A percentile compares a stretch with the other conserved stretches of the same genome.
Evolutionary conservation across 2,113 vertebrate genomes (phyloP).

Genomic region (Suncus etruscus): DNA sequence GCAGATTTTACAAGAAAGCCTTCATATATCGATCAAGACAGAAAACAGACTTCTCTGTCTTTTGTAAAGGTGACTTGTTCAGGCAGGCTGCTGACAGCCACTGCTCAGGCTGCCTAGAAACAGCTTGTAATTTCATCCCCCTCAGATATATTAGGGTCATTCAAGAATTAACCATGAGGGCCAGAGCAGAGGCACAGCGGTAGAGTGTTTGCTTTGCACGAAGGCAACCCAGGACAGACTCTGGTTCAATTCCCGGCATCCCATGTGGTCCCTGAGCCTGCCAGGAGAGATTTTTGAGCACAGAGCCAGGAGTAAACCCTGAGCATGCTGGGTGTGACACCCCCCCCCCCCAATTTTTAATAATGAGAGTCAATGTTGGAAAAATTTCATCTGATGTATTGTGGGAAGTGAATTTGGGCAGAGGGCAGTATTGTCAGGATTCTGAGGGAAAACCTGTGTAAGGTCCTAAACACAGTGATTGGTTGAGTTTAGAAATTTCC

Average conservation of each 20-base stretch:
- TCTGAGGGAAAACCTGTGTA: background rate
- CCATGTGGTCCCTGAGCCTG: no score
- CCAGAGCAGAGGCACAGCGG: no score
- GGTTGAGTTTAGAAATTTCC: background rate
- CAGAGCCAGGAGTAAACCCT: no score
- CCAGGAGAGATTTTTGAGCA: no score
- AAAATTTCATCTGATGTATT: background rate
- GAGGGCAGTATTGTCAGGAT: background rate
- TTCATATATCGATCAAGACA: conserved; percentile 6
- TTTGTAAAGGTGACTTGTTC: conserved; percentile 7
- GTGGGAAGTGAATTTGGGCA: no score
- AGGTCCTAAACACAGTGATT: background rate
- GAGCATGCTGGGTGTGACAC: no score
- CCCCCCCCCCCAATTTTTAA: no score
- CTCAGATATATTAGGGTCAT: conserved; percentile 18
- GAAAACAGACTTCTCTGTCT: background rate
- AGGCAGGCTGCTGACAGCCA: background rate
- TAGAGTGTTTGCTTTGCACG: no score
- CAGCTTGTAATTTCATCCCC: conserved; percentile 17
- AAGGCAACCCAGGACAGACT: no score
- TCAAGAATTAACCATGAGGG: background rate
- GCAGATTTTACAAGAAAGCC: conserved; percentile 45
- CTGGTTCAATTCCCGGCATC: no score
- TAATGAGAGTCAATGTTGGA: background rate
- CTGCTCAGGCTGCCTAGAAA: background rate